phyloP scores from a whole-genome alignment of 2,888 invertebrate species.

The Caenorhabditis sp. region DNA sequence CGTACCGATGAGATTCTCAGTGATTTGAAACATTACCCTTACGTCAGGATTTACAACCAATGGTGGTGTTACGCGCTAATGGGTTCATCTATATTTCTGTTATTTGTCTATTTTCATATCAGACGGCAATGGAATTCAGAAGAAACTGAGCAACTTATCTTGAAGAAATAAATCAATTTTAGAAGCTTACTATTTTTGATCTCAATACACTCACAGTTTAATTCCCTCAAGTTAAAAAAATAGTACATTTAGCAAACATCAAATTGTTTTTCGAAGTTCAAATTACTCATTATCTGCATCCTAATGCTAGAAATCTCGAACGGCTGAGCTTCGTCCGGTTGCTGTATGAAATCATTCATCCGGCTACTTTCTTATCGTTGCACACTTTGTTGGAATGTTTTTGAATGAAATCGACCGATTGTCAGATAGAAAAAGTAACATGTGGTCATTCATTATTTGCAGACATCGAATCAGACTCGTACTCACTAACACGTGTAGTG shows the following conservation, averaged over 20 bases:
- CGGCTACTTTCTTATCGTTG: too few species aligned
- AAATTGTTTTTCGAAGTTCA: neutral
- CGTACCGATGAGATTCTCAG: neutral
- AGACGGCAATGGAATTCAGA: too few species aligned
- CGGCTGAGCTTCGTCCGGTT: too few species aligned
- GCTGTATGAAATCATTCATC: too few species aligned
- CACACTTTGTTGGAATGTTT: neutral
- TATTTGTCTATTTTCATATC: too few species aligned
- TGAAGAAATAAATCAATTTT: too few species aligned
- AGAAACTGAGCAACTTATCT: too few species aligned
- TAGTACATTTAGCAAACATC: too few species aligned
- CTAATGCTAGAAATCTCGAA: too few species aligned
- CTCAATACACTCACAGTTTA: too few species aligned
- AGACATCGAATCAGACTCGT: neutral
- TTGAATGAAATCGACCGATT: neutral
- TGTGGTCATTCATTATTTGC: neutral
- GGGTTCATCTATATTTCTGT: neutral
- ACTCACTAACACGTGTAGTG: neutral
- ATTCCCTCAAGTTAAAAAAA: too few species aligned
- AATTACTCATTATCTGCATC: neutral
- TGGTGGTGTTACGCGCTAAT: neutral
- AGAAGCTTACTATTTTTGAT: too few species aligned
- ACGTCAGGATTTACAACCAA: neutral
- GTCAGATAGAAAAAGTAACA: neutral
- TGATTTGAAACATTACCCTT: neutral